A percentile compares a stretch with the other conserved stretches of the same genome.
phyloP scores from a whole-genome alignment of 1,140 invertebrate species.

The Dermatophagoides farinae region DNA sequence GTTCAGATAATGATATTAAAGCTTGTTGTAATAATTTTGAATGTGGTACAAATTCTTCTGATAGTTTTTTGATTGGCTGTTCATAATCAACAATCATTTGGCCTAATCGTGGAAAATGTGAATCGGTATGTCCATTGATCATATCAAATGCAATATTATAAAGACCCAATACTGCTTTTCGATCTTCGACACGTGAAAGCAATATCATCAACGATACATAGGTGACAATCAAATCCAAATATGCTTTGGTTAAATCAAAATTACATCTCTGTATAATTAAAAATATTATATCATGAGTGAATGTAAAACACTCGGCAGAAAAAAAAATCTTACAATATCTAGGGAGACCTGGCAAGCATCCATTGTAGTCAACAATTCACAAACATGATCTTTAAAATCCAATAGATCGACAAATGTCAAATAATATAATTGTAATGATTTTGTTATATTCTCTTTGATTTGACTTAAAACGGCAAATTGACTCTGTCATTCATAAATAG shows the following conservation, averaged over 20 bases:
- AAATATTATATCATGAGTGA: background rate
- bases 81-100: slow-evolving; percentile 98
- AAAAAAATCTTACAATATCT: slow-evolving; percentile 48
- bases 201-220: slow-evolving; percentile 92
- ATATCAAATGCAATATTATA: slow-evolving; percentile 96
- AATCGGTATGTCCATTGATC: slow-evolving; percentile 69
- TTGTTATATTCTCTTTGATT: slow-evolving; percentile 80
- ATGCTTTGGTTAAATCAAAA: slow-evolving; percentile 86
- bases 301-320: slow-evolving; percentile 4
- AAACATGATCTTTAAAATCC: slow-evolving; percentile 95
- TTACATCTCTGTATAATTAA: slow-evolving; percentile 41
- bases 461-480: slow-evolving; percentile 54
- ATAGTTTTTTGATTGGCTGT: slow-evolving; percentile 75
- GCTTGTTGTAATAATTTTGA: slow-evolving; percentile 63
- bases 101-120: slow-evolving; percentile 76
- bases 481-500: slow-evolving; percentile 20
- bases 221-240: slow-evolving; percentile 78
- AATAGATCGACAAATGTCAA: slow-evolving; percentile 98
- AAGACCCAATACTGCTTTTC: slow-evolving; percentile 84
- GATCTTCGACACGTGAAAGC: slow-evolving; percentile 82
- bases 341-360: slow-evolving; percentile 83
- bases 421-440: slow-evolving; percentile 88
- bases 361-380: slow-evolving; percentile 88
- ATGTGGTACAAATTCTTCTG: slow-evolving; percentile 91
- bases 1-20: slow-evolving; percentile 58